Percentiles rank a stretch among this genome's conserved stretches.
Conservation (phyloP, 1,140 invertebrate genomes). For the Arion vulgaris region DNA sequence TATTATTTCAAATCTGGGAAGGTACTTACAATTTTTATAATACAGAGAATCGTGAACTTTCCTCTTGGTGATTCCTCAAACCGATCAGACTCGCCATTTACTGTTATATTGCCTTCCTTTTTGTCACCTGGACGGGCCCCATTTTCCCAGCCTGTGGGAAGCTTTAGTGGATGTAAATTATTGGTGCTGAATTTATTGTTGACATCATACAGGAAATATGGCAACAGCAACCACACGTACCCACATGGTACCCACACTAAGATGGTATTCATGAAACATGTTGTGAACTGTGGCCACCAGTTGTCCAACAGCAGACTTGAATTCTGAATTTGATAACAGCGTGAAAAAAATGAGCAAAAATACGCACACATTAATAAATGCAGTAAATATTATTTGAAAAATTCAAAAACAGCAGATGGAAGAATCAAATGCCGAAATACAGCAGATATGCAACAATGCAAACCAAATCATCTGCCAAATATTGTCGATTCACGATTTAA, state of each 20-base stretch:
- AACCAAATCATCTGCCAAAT: too few species aligned
- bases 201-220: slow-evolving; percentile 76
- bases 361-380: too few species aligned
- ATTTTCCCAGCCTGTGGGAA: not conserved
- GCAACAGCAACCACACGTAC: slow-evolving; percentile 85
- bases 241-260: slow-evolving; percentile 88
- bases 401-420: too few species aligned
- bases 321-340: too few species aligned
- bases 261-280: slow-evolving; percentile 75
- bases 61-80: not conserved
- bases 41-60: not conserved
- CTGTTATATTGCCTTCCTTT: not conserved
- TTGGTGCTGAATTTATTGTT: slow-evolving; percentile 23
- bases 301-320: not conserved
- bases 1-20: too few species aligned
- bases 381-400: too few species aligned
- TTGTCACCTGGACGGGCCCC: not conserved
- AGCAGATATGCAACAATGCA: too few species aligned
- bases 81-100: not conserved
- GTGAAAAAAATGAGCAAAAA: too few species aligned
- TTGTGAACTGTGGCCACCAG: slow-evolving; percentile 50
- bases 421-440: too few species aligned
- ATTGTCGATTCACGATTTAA: too few species aligned
- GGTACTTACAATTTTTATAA: not conserved
- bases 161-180: not conserved